Conservation (phyloP, 2,113 vertebrate genomes). For the Tauraco erythrolophus region DNA sequence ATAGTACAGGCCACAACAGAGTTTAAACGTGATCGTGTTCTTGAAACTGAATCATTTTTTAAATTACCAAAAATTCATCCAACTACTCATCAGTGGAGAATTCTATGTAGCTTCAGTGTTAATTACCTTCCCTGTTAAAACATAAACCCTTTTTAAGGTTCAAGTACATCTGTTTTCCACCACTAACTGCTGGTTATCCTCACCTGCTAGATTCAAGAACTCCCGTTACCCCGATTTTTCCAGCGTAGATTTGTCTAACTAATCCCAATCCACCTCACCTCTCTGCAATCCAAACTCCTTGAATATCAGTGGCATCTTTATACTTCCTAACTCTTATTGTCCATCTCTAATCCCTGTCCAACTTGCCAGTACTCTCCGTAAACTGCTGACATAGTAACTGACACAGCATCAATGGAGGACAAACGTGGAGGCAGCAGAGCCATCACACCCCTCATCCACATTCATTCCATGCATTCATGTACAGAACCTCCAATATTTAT, state of each 20-base stretch:
- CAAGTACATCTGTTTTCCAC: neutral
- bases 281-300: neutral
- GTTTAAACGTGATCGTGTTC: neutral
- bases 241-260: neutral
- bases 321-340: neutral
- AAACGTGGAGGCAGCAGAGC: neutral
- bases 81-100: neutral
- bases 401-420: accelerated
- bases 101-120: neutral
- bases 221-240: neutral
- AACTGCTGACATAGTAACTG: neutral
- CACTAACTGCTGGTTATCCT: neutral
- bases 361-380: neutral
- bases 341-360: neutral
- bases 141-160: neutral
- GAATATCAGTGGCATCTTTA: neutral
- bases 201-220: neutral
- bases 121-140: neutral
- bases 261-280: too few species aligned
- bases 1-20: neutral
- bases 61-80: neutral
- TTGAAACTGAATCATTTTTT: neutral
- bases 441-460: neutral
- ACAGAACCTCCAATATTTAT: neutral
- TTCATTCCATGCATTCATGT: neutral